Evolutionary conservation across 2,797 vertebrate genomes (phyloP), one percentile per base, ranked within the genome.

Genomic region (Sebastes vulpes): DNA sequence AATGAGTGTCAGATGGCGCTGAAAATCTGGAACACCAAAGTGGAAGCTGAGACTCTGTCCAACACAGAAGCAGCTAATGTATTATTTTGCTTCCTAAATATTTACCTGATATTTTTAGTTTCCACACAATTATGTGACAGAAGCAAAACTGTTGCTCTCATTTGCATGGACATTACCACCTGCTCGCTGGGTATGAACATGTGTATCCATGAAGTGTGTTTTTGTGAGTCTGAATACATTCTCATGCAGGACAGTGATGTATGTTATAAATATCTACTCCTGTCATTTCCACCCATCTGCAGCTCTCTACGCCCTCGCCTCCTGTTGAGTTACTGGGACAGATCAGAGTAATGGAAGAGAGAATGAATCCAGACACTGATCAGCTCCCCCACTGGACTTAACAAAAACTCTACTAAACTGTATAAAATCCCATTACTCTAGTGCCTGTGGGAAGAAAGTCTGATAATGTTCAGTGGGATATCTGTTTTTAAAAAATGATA

Each of bases 281-380:
- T 77, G 77, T 75, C 82, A 79, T 61, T 74, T 82, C 71, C 57
- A 72, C 58, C 67, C 63, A 57, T 83, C 50, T 79, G 71, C 68
- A 66, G 68, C 70, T 68, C 73, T 80, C 53, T 46, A 6, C n/a
- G n/a, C 31, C 53, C 54, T 65, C 32, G 3, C 70, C 65, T 66
- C 65, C 63, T 48, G 71, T 35, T 76, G 82, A 67, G 75, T 83
- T 53, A 57, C 65, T 72, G 81, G 67, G 71, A 82, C 82, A 83
- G 61, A 80, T 77, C 72, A 81, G 89, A 94, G 84, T 89, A 91
- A 91, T 92, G 86, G 77, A 85, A 73, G 61, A 70, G 52, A 42
- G 86, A 91, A 91, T 91, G 58, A 75, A 67, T 84, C 59, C 66
- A 76, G 92, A 91, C 90, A 85, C 72, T 82, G 85, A 91, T 79